Evolutionary conservation across 2,888 invertebrate genomes (phyloP).

Genomic region (Orthosia gracilis): DNA sequence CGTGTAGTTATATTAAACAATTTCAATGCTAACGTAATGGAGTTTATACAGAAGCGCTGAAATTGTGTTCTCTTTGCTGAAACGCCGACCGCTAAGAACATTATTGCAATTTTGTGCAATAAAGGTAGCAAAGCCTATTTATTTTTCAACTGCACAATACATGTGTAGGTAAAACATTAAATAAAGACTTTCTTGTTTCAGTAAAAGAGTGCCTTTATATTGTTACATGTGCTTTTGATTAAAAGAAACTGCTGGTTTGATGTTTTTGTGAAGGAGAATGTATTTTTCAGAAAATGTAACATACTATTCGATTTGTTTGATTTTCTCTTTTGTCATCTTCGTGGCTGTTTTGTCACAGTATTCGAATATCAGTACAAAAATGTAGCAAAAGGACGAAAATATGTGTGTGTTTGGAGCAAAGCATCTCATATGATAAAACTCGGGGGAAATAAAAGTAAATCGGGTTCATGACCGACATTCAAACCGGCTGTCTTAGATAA

Average conservation of each 20-base stretch:
- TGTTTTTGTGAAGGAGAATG: not conserved
- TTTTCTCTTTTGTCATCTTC: not conserved
- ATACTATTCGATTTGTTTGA: conserved; percentile 24
- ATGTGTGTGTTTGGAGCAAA: conserved; percentile 46
- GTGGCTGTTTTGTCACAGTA: conserved; percentile 18
- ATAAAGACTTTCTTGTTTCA: conserved; percentile 16
- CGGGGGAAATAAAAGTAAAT: conserved; percentile 81
- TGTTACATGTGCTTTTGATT: conserved; percentile 22
- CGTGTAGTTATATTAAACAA: not conserved
- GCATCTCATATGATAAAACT: conserved; percentile 71
- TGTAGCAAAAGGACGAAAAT: conserved; percentile 42
- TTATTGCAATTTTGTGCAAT: conserved; percentile 50
- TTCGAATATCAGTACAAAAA: conserved; percentile 42
- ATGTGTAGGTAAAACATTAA: conserved; percentile 7
- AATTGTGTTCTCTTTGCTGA: conserved; percentile 7
- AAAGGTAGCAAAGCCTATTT: conserved; percentile 36
- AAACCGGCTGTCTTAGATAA: conserved; percentile 77
- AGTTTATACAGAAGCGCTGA: not conserved
- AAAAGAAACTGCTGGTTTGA: conserved; percentile 28
- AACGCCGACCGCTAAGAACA: conserved; percentile 23
- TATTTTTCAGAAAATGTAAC: conserved; percentile 13
- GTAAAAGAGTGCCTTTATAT: conserved; percentile 7
- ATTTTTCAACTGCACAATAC: conserved; percentile 14
- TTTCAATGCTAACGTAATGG: not conserved
- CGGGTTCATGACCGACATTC: conserved; percentile 78